Base-by-base conservation (phyloP, 1,140 invertebrate species). In the Drosophila sp. region DNA sequence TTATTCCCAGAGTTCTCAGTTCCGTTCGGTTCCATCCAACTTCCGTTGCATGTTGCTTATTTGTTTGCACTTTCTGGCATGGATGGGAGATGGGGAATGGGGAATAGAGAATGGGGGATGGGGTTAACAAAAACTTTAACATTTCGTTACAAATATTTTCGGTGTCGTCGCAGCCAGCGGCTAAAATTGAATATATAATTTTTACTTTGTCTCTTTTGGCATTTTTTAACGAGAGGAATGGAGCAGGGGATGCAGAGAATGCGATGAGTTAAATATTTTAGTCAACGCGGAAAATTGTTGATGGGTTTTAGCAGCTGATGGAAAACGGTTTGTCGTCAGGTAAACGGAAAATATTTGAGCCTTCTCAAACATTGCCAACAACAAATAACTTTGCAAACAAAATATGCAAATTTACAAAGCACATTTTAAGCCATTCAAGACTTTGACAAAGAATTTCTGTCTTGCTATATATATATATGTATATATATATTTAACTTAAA, bases 121-220 rank as follows among this genome's bases (percentile, higher is more conserved):
- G 9, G 7, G 14, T 2, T 48, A 58, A 48, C 53, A 48, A 64
- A 62, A 83, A 83, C 76, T 83, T 83, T 79, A 69, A 82, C 64
- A 78, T 78, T 81, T 72, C 59, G 48, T 36, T 54, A 54, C 64
- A 69, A 62, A 61, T 27, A 67, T 61, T 61, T 29, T 54, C 45
- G 34, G 65, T 59, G 46, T 54, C 46, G 41, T 62, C 57, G 58
- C 71, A 45, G 66, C 63, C 67, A 62, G 59, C 48, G 54, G 53
- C 73, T 41, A 16, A 83, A 79, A 79, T 84, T 83, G 80, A 80
- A 83, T 83, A 84, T 84, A 72, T 76, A 76, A 80, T 76, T 83
- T 82, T 57, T 69, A 54, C 80, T 79, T 83, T 83, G 76, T 72
- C 71, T 67, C 57, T 16, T 63, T 46, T 63, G 50, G 53, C 61